These are phyloP conservation scores for Potamilus streckersoni DNA, from an alignment of 1,140 invertebrate species.

Conservation along the genomic window DNA sequence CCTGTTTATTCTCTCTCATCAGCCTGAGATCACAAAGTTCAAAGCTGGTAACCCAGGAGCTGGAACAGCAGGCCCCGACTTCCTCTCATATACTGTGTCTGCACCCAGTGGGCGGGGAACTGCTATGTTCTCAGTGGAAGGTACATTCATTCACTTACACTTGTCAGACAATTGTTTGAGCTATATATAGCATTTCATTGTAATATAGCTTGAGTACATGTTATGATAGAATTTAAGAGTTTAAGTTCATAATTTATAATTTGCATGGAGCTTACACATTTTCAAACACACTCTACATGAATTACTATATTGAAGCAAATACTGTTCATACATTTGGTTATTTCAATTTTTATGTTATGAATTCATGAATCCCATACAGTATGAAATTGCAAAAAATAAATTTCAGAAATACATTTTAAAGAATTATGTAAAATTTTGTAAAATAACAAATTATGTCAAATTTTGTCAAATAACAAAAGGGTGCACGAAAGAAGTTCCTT, in stretches of 20 bases:
- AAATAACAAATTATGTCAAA: too few species aligned
- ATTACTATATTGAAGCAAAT: not conserved
- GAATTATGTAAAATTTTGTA: too few species aligned
- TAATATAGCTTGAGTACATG: not conserved
- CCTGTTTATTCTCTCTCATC: slow-evolving; percentile 15
- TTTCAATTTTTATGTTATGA: too few species aligned
- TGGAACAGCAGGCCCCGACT: slow-evolving; percentile 33
- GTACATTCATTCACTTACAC: slow-evolving; percentile 32
- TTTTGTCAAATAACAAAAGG: too few species aligned
- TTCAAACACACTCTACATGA: not conserved
- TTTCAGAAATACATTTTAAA: too few species aligned
- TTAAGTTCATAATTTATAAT: not conserved
- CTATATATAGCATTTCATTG: not conserved
- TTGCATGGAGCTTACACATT: not conserved
- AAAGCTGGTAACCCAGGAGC: slow-evolving; percentile 20
- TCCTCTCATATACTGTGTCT: slow-evolving; percentile 62
- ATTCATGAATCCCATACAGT: too few species aligned
- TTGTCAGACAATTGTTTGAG: not conserved
- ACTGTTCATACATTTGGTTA: too few species aligned
- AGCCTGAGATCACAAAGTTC: slow-evolving; percentile 58
- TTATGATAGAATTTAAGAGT: not conserved
- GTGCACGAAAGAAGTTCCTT: too few species aligned
- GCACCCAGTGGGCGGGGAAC: slow-evolving; percentile 61
- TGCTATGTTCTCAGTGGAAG: slow-evolving; percentile 57
- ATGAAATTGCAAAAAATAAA: too few species aligned